Evolutionary conservation across 2,888 invertebrate species (phyloP).

Genomic region (Sabellastarte sp.): DNA sequence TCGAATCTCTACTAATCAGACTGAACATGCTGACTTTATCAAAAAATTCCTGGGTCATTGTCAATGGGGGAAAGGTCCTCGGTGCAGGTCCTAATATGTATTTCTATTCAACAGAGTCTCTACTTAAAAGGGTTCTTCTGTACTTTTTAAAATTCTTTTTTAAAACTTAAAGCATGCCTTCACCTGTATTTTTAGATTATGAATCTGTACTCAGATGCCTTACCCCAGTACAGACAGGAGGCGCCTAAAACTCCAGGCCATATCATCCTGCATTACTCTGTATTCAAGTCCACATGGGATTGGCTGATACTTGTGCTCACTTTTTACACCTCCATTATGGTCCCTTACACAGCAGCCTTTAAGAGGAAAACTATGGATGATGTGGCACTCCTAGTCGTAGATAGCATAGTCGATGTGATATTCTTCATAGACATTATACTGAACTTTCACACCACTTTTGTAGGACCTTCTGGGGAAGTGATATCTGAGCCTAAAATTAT

Average conservation of each 20-base stretch:
- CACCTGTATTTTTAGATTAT: conserved; percentile 1
- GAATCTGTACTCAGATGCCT: conserved; percentile 70
- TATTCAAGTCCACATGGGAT: conserved; percentile 97
- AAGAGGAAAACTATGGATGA: conserved; percentile 85
- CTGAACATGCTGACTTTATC: too few species aligned
- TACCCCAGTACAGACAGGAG: conserved; percentile 74
- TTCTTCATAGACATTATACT: conserved; percentile 99
- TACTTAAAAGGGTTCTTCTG: too few species aligned
- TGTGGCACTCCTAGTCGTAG: conserved; percentile 59
- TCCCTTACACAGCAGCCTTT: conserved; percentile 99
- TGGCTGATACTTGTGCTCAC: conserved; percentile 99
- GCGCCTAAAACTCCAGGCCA: conserved; percentile 99
- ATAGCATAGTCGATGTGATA: conserved; percentile 97
- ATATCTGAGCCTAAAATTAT: conserved; percentile 89
- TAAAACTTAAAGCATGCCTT: too few species aligned
- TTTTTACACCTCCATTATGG: conserved; percentile 98
- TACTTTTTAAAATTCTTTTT: too few species aligned
- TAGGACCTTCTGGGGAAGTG: conserved; percentile 79
- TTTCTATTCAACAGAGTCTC: too few species aligned
- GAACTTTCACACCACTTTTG: conserved; percentile 99
- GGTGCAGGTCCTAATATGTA: too few species aligned
- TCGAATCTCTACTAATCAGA: too few species aligned
- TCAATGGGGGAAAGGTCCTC: too few species aligned
- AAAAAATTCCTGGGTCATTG: too few species aligned
- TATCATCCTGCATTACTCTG: conserved; percentile 98